Evolutionary conservation across 2,888 invertebrate species (phyloP).

Genomic region (Nudaria mundana): DNA sequence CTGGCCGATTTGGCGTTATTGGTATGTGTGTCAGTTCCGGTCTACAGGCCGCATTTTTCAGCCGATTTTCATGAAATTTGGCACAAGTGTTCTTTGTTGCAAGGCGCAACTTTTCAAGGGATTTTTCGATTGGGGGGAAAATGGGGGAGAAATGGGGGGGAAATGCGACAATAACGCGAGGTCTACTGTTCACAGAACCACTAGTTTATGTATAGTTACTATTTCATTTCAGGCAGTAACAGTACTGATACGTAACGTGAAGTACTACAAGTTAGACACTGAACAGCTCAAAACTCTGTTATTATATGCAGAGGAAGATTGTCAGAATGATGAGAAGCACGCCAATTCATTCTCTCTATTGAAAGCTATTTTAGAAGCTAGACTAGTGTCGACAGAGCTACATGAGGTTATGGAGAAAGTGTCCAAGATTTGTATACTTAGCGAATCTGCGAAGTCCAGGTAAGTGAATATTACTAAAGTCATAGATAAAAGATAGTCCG

Average conservation of each 20-base stretch:
- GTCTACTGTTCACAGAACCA: too few species aligned
- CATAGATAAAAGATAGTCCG: neutral
- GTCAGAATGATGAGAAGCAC: slow-evolving; percentile 91
- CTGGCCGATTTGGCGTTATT: too few species aligned
- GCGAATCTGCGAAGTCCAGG: slow-evolving; percentile 83
- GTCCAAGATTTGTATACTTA: slow-evolving; percentile 88
- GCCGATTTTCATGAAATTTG: too few species aligned
- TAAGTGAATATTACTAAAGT: slow-evolving; percentile 25
- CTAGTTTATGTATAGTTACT: neutral
- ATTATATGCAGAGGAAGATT: slow-evolving; percentile 94
- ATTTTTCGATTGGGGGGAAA: too few species aligned
- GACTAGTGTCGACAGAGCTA: slow-evolving; percentile 87
- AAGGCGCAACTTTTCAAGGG: too few species aligned
- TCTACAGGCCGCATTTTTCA: too few species aligned
- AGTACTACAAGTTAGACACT: slow-evolving; percentile 84
- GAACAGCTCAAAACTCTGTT: slow-evolving; percentile 92
- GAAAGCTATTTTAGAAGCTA: slow-evolving; percentile 90
- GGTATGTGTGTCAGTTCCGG: too few species aligned
- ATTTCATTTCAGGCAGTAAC: slow-evolving; percentile 86
- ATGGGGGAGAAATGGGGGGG: too few species aligned
- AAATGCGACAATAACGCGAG: too few species aligned
- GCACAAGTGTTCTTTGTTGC: too few species aligned
- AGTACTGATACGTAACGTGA: slow-evolving; percentile 89
- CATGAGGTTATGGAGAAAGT: slow-evolving; percentile 91
- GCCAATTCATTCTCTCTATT: slow-evolving; percentile 93